These are phyloP conservation scores for Propithecus deckenii DNA, from an alignment of 2,797 vertebrate species.

Conservation along the genomic window DNA sequence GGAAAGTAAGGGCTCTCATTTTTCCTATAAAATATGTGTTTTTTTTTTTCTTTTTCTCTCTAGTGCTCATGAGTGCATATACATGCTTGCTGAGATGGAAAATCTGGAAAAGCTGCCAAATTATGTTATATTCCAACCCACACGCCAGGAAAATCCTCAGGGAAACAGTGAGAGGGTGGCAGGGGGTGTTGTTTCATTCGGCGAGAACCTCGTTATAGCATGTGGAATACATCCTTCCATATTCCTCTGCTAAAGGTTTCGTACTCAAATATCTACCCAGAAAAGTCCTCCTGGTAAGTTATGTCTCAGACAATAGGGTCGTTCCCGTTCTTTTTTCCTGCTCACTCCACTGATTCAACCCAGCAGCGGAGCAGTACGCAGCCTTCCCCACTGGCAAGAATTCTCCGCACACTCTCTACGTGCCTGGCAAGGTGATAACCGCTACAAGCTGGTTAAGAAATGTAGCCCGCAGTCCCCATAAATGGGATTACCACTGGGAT, in stretches of 20 bases:
- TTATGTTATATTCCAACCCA: not conserved
- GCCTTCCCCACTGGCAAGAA: fast-evolving
- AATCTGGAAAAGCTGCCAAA: not conserved
- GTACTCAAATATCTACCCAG: not conserved
- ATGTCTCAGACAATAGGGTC: not conserved
- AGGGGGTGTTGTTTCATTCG: not conserved
- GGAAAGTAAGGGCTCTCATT: not conserved
- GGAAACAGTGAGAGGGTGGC: not conserved
- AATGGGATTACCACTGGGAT: not conserved
- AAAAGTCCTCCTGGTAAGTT: not conserved
- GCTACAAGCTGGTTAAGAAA: not conserved
- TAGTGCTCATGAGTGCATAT: not conserved
- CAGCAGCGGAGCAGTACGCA: fast-evolving
- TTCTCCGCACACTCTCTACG: not conserved
- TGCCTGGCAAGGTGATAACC: not conserved
- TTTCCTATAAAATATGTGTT: not conserved
- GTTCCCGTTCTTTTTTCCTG: not conserved
- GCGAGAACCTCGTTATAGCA: not conserved
- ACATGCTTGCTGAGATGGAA: not conserved
- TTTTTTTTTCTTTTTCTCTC: not conserved
- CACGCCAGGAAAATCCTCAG: not conserved
- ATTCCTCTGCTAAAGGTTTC: not conserved
- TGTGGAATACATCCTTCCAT: not conserved
- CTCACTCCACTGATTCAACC: too few relatives aligned
- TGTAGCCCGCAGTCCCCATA: not conserved